Conservation (phyloP, 2,113 vertebrate species). For the Lathamus discolor region DNA sequence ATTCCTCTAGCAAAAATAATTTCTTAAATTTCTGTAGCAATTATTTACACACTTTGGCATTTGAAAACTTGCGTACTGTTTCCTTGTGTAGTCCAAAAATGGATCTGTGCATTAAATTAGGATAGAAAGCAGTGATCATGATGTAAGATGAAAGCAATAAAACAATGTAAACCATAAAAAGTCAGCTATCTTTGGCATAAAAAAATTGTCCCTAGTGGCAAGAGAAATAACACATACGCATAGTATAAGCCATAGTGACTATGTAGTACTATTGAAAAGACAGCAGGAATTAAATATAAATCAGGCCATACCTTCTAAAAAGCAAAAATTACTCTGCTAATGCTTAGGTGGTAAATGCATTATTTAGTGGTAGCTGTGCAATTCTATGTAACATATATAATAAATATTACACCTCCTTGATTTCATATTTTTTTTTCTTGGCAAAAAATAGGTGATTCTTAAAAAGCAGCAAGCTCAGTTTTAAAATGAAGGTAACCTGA, state of each 20-base stretch:
- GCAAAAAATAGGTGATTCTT: background rate
- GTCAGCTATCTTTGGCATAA: background rate
- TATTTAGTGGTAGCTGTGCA: background rate
- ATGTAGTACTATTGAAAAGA: background rate
- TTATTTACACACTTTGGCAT: background rate
- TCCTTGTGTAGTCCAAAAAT: background rate
- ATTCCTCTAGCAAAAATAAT: slow-evolving; percentile 28
- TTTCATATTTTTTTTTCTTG: background rate
- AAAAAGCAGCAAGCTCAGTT: background rate
- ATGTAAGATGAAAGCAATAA: background rate
- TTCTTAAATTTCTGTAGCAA: background rate
- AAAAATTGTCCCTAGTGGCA: background rate
- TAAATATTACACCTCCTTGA: background rate
- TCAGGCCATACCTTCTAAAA: background rate
- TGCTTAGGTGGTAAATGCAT: background rate
- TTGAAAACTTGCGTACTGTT: background rate
- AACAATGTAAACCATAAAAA: background rate
- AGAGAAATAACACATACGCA: background rate
- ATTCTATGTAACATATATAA: background rate
- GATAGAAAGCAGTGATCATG: background rate
- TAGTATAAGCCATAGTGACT: background rate
- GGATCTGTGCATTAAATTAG: background rate
- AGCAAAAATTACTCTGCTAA: background rate
- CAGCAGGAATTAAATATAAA: background rate
- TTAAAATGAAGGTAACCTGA: background rate